Conservation (phyloP, 35 echinoderm and acorn worm species). For the Acanthaster planci region DNA sequence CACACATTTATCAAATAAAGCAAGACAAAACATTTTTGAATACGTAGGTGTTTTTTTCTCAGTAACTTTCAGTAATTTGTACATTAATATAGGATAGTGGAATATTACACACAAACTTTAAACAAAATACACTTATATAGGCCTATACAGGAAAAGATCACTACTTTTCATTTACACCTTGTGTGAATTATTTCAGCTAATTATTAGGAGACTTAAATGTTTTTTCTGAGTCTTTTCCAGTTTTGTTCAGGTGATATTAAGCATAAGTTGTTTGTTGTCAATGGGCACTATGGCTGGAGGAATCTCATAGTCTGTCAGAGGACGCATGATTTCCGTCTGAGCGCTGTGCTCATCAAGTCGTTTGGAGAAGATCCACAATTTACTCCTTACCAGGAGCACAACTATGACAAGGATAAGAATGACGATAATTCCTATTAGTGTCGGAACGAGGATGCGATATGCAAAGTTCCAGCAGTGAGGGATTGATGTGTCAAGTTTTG, state of each 20-base stretch:
- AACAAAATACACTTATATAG: no score
- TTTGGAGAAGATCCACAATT: slow-evolving; percentile 1
- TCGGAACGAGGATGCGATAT: slow-evolving; percentile 3
- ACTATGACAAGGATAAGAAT: slow-evolving; percentile 5
- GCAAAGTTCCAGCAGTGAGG: background rate
- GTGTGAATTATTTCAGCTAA: no score
- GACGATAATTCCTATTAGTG: background rate
- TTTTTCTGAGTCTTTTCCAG: slow-evolving; percentile 16
- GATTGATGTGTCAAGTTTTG: slow-evolving; percentile 1
- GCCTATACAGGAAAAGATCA: no score
- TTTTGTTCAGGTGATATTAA: slow-evolving; percentile 10
- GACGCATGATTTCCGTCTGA: slow-evolving; percentile 35
- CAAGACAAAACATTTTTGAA: no score
- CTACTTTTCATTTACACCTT: no score
- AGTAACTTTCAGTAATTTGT: no score
- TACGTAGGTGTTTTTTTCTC: no score
- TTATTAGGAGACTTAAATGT: background rate
- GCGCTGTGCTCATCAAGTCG: background rate
- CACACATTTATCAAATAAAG: no score
- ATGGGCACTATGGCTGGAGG: slow-evolving; percentile 7
- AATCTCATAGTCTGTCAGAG: slow-evolving; percentile 3
- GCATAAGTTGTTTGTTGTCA: background rate
- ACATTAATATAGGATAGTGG: no score
- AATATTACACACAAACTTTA: no score
- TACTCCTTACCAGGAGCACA: background rate